Evolutionary conservation across 2,888 invertebrate species (phyloP).

Genomic region (Nudaria mundana): DNA sequence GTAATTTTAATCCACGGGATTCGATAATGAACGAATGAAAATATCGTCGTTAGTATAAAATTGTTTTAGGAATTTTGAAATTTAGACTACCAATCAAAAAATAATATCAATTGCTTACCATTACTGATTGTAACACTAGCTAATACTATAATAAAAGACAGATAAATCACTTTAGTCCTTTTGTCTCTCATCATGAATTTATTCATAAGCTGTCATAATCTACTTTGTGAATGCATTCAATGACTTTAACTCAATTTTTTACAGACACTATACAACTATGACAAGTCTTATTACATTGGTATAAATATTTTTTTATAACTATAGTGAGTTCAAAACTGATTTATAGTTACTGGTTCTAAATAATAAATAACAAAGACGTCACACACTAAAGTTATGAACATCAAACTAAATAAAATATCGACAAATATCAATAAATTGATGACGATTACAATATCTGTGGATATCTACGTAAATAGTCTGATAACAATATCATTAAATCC

Average conservation of each 20-base stretch:
- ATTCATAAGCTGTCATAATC: conserved; percentile 24
- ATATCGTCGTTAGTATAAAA: too few relatives aligned
- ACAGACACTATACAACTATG: too few relatives aligned
- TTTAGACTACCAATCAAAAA: too few relatives aligned
- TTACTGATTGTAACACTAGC: conserved; percentile 17
- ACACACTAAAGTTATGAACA: conserved; percentile 36
- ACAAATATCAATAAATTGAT: conserved; percentile 39
- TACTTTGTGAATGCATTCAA: conserved; percentile 25
- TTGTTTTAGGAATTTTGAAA: too few relatives aligned
- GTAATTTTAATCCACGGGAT: too few relatives aligned
- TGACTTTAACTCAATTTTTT: too few relatives aligned
- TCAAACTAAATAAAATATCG: conserved; percentile 42
- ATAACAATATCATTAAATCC: conserved; percentile 39
- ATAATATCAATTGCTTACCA: conserved; percentile 1
- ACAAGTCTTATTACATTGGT: too few relatives aligned
- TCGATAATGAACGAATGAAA: too few relatives aligned
- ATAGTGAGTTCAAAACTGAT: too few relatives aligned
- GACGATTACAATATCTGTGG: conserved; percentile 54
- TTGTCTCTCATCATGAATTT: conserved; percentile 25
- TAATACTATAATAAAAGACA: conserved; percentile 25
- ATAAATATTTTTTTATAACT: background rate
- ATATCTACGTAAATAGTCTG: conserved; percentile 62
- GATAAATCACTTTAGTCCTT: conserved; percentile 10
- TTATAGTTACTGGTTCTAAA: too few relatives aligned
- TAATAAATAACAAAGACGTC: too few relatives aligned